These are phyloP conservation scores for Ectemnius cavifrons DNA, from an alignment of 2,888 invertebrate genomes.

Conservation along the genomic window DNA sequence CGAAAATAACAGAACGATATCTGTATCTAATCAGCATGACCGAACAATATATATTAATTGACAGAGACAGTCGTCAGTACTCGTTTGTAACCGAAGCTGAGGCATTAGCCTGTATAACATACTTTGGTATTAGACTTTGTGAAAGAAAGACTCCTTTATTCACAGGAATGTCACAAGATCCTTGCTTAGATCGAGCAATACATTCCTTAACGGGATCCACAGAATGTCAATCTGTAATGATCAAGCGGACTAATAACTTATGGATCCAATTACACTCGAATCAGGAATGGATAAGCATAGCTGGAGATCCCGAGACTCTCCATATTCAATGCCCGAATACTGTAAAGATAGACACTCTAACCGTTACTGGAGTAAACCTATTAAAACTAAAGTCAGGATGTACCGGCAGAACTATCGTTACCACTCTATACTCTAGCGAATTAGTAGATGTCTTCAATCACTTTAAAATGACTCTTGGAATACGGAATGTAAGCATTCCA, in stretches of 20 bases:
- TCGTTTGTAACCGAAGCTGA: background rate
- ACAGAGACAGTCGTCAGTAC: background rate
- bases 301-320: background rate
- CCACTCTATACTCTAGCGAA: background rate
- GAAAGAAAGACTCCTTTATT: background rate
- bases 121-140: background rate
- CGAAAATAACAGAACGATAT: background rate
- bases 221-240: background rate
- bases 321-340: background rate
- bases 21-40: background rate
- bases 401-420: background rate
- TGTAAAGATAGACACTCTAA: background rate
- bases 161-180: background rate
- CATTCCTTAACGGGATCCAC: background rate
- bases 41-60: constrained; percentile 5
- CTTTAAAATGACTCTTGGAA: background rate
- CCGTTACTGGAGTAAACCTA: background rate
- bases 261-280: background rate
- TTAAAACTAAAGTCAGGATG: background rate
- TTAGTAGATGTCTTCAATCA: background rate
- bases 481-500: background rate
- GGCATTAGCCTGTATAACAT: background rate
- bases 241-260: background rate
- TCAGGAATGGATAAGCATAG: background rate
- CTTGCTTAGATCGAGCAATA: constrained; percentile 1